Percentiles rank a stretch among this genome's conserved stretches.
Conservation (phyloP, 2,797 vertebrate genomes). For the Adrianichthys oophorus region DNA sequence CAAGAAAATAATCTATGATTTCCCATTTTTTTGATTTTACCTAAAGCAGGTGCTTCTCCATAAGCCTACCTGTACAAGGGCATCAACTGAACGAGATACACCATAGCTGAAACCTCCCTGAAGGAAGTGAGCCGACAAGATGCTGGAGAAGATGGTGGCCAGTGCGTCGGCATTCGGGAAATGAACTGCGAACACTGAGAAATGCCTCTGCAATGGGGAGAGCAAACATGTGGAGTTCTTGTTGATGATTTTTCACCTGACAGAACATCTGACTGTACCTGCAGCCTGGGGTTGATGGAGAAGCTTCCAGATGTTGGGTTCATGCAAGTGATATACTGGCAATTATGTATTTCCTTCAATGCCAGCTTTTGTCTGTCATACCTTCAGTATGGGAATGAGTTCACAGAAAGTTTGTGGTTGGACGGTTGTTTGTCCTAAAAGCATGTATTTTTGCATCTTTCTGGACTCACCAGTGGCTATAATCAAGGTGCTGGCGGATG, state of each 20-base stretch:
- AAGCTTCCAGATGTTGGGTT: conserved; percentile 93
- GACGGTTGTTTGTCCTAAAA: not conserved
- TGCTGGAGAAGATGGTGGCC: conserved; percentile 78
- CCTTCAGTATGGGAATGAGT: conserved; percentile 68
- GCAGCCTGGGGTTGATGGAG: conserved; percentile 89
- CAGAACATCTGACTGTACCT: conserved; percentile 67
- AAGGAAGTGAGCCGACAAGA: conserved; percentile 82
- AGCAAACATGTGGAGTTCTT: not conserved
- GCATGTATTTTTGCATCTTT: not conserved
- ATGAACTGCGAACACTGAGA: conserved; percentile 79
- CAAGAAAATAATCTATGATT: not conserved
- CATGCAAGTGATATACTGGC: conserved; percentile 91
- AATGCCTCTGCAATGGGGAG: conserved; percentile 64
- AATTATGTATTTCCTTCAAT: conserved; percentile 93
- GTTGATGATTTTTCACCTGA: too few species aligned
- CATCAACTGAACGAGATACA: conserved; percentile 77
- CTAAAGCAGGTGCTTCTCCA: not conserved
- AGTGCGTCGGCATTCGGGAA: conserved; percentile 76
- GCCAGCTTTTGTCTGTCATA: conserved; percentile 93
- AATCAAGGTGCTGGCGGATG: conserved; percentile 83
- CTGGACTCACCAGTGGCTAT: conserved; percentile 73
- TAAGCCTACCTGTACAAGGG: conserved; percentile 67
- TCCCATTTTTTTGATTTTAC: too few species aligned
- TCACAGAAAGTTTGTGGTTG: not conserved
- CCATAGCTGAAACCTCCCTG: conserved; percentile 80